phyloP scores from a whole-genome alignment of 2,113 vertebrate species.

The Anhinga rufa region DNA sequence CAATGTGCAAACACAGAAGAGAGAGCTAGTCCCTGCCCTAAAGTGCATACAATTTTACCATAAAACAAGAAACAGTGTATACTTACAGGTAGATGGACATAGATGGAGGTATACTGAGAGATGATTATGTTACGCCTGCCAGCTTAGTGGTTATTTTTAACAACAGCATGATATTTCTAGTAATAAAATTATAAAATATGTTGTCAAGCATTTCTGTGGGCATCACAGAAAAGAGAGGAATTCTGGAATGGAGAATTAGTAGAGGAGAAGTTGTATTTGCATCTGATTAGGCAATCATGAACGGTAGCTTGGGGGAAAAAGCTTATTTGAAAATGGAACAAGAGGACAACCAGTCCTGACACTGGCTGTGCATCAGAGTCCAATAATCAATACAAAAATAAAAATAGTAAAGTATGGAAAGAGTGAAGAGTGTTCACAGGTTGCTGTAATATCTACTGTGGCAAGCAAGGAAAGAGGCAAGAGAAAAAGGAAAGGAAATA shows the following conservation, averaged over 20 bases:
- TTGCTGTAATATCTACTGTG: not conserved
- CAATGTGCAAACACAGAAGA: constrained; percentile 35
- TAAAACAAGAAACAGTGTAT: not conserved
- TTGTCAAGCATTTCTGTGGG: not conserved
- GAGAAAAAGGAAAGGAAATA: not conserved
- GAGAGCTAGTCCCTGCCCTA: not conserved
- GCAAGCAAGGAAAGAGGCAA: not conserved
- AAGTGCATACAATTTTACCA: not conserved
- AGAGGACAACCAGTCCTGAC: not conserved
- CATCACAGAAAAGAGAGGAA: not conserved
- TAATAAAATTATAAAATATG: not conserved
- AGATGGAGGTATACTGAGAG: not conserved
- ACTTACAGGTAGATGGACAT: not conserved
- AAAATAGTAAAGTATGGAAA: not conserved
- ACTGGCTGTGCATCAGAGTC: not conserved
- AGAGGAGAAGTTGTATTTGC: not conserved
- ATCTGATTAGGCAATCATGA: not conserved
- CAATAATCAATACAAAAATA: not conserved
- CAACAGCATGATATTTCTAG: not conserved
- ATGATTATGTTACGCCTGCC: not conserved
- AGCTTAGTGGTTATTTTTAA: not conserved
- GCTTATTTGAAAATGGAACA: not conserved
- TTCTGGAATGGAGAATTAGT: not conserved
- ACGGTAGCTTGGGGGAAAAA: not conserved
- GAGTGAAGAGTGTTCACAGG: not conserved